phyloP scores from a whole-genome alignment of 2,797 vertebrate species.

The Monodelphis domestica region DNA sequence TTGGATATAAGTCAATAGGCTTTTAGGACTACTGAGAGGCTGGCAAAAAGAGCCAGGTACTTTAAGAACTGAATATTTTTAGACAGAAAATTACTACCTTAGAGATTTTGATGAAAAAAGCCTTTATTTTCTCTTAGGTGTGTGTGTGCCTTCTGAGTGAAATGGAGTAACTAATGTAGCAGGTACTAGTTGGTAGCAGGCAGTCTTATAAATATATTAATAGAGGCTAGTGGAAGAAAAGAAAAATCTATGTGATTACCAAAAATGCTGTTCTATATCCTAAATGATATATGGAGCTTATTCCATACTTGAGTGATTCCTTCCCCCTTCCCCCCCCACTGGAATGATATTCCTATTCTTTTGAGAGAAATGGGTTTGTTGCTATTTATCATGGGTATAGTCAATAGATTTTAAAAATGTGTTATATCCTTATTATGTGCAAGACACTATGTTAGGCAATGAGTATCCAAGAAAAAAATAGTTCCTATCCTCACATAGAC shows the following conservation, averaged over 20 bases:
- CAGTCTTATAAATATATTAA: no score
- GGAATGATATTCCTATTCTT: neutral
- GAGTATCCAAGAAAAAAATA: no score
- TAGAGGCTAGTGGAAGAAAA: no score
- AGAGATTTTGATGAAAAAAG: neutral
- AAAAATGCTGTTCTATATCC: neutral
- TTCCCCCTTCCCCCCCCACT: neutral
- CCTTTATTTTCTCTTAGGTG: neutral
- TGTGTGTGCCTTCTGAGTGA: neutral
- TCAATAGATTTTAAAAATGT: no score
- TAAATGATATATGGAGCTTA: neutral
- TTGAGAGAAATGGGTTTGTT: neutral
- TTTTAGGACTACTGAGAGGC: conserved; percentile 6
- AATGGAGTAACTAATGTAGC: neutral
- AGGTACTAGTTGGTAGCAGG: neutral
- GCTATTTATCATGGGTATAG: neutral
- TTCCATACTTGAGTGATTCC: no score
- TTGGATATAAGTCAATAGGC: neutral
- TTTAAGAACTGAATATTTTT: neutral
- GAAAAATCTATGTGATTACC: neutral
- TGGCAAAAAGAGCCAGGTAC: neutral
- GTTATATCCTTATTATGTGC: no score
- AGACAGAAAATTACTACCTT: neutral
- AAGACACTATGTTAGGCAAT: no score
- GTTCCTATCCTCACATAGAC: no score